Evolutionary conservation across 2,113 vertebrate species (phyloP), one percentile per base, ranked within the genome.

Genomic region (Calidris pygmaea): DNA sequence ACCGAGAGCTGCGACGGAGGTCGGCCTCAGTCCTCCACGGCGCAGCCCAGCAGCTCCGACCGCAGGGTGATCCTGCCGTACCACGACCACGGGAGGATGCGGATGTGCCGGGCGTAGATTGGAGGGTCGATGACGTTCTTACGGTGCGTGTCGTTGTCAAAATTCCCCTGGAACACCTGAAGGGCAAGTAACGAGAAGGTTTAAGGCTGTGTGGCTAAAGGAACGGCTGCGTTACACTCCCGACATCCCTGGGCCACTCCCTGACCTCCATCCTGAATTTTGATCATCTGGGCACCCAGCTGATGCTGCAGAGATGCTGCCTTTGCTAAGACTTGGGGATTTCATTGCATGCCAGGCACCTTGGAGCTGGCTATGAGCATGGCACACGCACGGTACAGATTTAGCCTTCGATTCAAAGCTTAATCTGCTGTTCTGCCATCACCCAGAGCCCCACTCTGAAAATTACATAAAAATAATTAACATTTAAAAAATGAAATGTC

Each of bases 61-160:
- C 99, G 98, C 98, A 99, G 98, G 50, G 99, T 99, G 98, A 99
- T 99, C 92, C 99, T 98, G 85, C 99, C 99, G 0, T 99, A 99
- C 99, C 99, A 99, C 2, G 99, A 99, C 99, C 99, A 99, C 1
- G 99, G 99, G 20, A 99, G 98, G 97, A 99, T 99, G 97, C 99
- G 98, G 89, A 99, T 45, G 67, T 99, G 98, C 70, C 98, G 98
- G 35, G 99, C 98, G 3, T 98, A 98, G 98, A 99, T 98, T 5
- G 99, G 99, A 4, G 99, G 99, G 56, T 99, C 99, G 22, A 99
- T 99, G 97, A 99, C 99, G 0, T 99, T 99, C 98, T 99, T 99
- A 96, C 99, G 99, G 98, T 99, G 99, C 1, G 99, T 99, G 96
- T 99, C 99, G 3, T 99, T 99, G 98, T 99, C 99, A 80, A 99